These are phyloP conservation scores for Potorous gilbertii DNA, from an alignment of 2,797 vertebrate genomes.

Conservation along the genomic window DNA sequence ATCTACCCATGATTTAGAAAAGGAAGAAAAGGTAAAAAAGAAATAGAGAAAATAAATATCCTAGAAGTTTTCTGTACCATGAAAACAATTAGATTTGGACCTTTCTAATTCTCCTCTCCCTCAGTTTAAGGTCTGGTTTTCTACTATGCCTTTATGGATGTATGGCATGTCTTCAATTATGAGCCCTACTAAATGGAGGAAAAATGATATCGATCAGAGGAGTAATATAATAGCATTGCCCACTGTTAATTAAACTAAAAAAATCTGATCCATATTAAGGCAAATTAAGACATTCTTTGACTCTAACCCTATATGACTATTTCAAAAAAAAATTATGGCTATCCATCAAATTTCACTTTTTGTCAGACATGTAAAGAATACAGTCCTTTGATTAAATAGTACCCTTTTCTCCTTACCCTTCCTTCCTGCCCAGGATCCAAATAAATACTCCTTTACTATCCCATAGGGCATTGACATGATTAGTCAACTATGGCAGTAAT, in stretches of 20 bases:
- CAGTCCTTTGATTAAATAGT: background rate
- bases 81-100: background rate
- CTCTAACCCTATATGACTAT: background rate
- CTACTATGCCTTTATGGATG: background rate
- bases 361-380: background rate
- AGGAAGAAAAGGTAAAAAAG: background rate
- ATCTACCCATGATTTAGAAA: background rate
- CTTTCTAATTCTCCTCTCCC: background rate
- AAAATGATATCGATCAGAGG: background rate
- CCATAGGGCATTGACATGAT: background rate
- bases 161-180: background rate
- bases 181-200: background rate
- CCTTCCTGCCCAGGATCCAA: background rate
- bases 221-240: background rate
- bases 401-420: background rate
- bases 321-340: background rate
- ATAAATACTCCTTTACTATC: background rate
- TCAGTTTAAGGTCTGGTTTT: background rate
- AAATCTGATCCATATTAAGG: background rate
- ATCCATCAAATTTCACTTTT: background rate
- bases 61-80: background rate
- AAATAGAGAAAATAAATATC: background rate
- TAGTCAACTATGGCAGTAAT: background rate
- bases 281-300: background rate
- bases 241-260: background rate